Conservation (phyloP, 2,888 invertebrate genomes). For the Pseudococcus jackbeardsleyi region DNA sequence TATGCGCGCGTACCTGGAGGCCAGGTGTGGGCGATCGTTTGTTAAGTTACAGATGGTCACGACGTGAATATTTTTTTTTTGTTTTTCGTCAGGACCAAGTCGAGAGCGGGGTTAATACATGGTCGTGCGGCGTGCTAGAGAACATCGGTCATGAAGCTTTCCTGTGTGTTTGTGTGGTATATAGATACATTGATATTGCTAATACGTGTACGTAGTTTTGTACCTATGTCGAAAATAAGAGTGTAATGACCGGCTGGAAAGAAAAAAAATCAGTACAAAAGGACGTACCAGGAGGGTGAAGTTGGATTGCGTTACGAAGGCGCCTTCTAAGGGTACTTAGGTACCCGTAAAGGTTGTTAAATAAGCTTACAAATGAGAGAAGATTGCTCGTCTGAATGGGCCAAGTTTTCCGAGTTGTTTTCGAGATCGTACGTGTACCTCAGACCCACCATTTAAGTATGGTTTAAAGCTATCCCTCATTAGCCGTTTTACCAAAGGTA, state of each 20-base stretch:
- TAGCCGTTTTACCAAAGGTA: background rate
- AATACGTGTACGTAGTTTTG: background rate
- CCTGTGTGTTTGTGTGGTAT: background rate
- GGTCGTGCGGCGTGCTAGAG: background rate
- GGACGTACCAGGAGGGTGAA: background rate
- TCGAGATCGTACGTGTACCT: background rate
- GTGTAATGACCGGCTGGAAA: background rate
- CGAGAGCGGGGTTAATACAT: background rate
- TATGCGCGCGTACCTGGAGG: slow-evolving; percentile 56
- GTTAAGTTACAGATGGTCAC: slow-evolving; percentile 64
- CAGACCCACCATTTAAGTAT: slow-evolving; percentile 29
- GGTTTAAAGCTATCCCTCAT: slow-evolving; percentile 40
- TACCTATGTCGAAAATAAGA: background rate
- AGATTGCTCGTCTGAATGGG: background rate
- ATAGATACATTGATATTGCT: background rate
- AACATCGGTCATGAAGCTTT: background rate
- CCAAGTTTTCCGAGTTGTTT: background rate
- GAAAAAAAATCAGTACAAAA: background rate
- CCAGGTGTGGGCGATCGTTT: slow-evolving; percentile 64
- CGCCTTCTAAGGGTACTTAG: slow-evolving; percentile 15
- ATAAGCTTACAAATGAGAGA: background rate
- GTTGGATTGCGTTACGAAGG: slow-evolving; percentile 15
- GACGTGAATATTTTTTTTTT: slow-evolving; percentile 40
- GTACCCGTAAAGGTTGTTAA: background rate
- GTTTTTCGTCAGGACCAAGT: background rate